Percentiles rank a stretch among this genome's conserved stretches.
Conservation (phyloP, 53 echinoderm and acorn worm genomes). For the Astropecten irregularis region DNA sequence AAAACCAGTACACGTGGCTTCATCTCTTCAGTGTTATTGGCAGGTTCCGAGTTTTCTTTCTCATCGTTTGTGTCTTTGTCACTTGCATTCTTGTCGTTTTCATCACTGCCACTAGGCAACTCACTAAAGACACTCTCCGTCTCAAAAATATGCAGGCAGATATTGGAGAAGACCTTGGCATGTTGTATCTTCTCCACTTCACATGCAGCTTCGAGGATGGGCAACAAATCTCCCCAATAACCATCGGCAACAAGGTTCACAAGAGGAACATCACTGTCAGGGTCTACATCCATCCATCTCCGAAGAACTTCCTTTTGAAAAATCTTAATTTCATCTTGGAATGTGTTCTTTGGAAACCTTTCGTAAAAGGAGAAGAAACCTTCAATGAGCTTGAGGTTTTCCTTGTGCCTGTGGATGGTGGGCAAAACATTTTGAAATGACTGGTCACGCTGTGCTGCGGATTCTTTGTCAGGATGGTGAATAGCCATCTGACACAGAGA, state of each 20-base stretch:
- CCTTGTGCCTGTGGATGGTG: not conserved
- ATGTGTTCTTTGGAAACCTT: not conserved
- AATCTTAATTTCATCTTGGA: not conserved
- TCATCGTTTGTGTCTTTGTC: no score
- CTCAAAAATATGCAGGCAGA: constrained; percentile 3
- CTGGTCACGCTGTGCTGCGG: not conserved
- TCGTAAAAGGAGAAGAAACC: constrained; percentile 2
- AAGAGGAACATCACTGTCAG: not conserved
- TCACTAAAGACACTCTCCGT: no score
- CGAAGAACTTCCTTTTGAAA: not conserved
- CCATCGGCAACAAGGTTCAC: not conserved
- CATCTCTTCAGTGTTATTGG: not conserved
- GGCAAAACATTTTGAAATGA: constrained; percentile 9
- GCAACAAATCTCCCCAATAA: constrained; percentile 7
- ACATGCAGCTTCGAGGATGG: not conserved
- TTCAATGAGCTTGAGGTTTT: not conserved
- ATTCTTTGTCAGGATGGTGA: not conserved
- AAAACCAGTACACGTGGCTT: not conserved
- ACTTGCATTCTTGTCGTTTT: no score
- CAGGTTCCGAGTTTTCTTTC: no score
- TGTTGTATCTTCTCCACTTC: not conserved
- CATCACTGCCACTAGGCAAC: no score
- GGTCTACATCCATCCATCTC: not conserved
- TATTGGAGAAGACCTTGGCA: constrained; percentile 14
- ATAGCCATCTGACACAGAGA: not conserved